phyloP scores from a whole-genome alignment of 64 coral and sea anemone genomes.

The Montipora cactus region DNA sequence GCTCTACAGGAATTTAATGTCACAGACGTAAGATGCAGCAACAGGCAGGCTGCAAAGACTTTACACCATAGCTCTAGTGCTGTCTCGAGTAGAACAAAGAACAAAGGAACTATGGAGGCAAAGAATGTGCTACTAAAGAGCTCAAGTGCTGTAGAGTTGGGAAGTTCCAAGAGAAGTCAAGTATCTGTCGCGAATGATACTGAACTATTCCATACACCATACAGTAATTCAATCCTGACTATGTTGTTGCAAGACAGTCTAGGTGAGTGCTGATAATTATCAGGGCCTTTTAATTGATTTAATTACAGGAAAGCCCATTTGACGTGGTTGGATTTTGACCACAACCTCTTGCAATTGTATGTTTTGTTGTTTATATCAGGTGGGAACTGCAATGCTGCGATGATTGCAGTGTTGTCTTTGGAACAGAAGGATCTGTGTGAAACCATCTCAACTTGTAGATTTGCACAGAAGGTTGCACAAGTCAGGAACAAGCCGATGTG shows the following conservation, averaged over 20 bases:
- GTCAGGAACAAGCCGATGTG: constrained; percentile 57
- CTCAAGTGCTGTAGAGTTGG: constrained; percentile 27
- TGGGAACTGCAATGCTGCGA: constrained; percentile 65
- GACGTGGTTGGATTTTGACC: no score
- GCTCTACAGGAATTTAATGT: constrained; percentile 42
- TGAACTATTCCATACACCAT: constrained; percentile 9
- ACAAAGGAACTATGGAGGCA: background rate
- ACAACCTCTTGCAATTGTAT: background rate
- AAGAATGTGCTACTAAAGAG: background rate
- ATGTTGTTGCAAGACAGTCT: constrained; percentile 69
- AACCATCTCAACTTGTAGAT: constrained; percentile 72
- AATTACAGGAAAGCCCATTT: no score
- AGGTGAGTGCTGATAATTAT: background rate
- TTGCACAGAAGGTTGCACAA: constrained; percentile 66
- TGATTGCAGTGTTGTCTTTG: constrained; percentile 63
- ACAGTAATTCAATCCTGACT: constrained; percentile 66
- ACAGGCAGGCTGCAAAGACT: background rate
- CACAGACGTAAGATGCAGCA: background rate
- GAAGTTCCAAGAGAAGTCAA: background rate
- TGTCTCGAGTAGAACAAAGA: background rate
- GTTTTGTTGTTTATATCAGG: constrained; percentile 17
- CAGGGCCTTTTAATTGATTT: background rate
- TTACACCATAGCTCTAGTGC: background rate
- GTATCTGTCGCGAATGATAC: background rate
- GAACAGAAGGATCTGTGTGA: constrained; percentile 38